Conservation (phyloP, 2,797 vertebrate species). For the Fundulus diaphanus region DNA sequence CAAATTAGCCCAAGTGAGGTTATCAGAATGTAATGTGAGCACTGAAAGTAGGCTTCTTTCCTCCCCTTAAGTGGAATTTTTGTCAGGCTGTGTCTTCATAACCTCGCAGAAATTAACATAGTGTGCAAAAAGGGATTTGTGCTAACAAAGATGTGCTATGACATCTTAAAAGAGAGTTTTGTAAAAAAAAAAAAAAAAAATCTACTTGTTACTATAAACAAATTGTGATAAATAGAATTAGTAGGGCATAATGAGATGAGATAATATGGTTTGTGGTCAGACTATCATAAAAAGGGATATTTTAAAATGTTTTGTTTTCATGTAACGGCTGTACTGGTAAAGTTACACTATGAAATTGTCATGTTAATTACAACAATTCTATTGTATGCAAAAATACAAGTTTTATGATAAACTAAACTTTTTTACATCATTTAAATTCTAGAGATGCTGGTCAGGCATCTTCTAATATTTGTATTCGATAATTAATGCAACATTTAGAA, state of each 20-base stretch:
- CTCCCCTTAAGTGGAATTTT: neutral
- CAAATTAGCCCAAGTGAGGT: slow-evolving; percentile 25
- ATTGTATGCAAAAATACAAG: too few species aligned
- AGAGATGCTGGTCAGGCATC: too few species aligned
- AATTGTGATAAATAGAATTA: neutral
- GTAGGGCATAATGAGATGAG: neutral
- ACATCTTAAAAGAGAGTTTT: neutral
- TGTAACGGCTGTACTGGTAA: neutral
- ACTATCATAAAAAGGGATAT: neutral
- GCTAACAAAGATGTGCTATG: neutral
- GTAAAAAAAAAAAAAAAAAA: too few species aligned
- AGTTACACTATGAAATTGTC: too few species aligned
- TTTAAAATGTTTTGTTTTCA: neutral
- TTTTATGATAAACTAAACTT: neutral
- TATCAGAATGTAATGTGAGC: slow-evolving; percentile 36
- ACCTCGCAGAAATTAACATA: slow-evolving; percentile 3
- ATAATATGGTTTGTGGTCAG: neutral
- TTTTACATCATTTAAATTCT: neutral
- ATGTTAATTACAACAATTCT: too few species aligned
- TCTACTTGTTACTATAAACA: neutral
- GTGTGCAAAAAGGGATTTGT: neutral
- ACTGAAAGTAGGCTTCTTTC: slow-evolving; percentile 11
- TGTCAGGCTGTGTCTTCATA: slow-evolving; percentile 3
- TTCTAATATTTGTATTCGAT: neutral
- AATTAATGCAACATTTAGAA: neutral